A percentile compares a stretch with the other conserved stretches of the same genome.
Conservation (phyloP, 2,797 vertebrate genomes). For the Cynopterus sphinx region DNA sequence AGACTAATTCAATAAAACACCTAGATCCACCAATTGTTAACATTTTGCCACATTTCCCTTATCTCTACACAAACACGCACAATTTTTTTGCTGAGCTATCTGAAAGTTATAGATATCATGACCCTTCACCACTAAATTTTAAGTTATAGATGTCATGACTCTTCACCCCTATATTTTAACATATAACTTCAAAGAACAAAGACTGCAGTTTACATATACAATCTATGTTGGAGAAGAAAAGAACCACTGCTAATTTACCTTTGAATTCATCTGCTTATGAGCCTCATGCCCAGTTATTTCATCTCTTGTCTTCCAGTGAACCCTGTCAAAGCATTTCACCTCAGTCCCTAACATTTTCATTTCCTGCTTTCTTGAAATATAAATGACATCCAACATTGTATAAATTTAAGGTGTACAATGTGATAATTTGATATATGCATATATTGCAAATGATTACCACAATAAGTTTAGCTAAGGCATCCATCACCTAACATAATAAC, state of each 20-base stretch:
- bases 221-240: conserved; percentile 20
- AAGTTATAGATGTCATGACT: neutral
- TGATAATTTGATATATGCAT: neutral
- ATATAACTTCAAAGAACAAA: conserved; percentile 34
- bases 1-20: neutral
- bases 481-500: neutral
- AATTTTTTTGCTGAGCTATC: neutral
- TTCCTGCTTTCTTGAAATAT: neutral
- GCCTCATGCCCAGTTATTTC: conserved; percentile 9
- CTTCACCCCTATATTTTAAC: neutral
- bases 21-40: neutral
- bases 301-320: neutral
- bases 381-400: neutral
- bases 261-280: neutral
- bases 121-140: neutral
- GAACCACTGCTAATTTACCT: neutral
- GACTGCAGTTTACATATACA: neutral
- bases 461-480: neutral
- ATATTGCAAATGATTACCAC: neutral
- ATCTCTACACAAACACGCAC: neutral
- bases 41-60: neutral
- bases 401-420: neutral
- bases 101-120: neutral
- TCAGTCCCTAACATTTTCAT: neutral
- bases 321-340: neutral